Percentiles rank a stretch among this genome's conserved stretches.
Conservation (phyloP, 1,140 invertebrate genomes). For the Nebria ingens region DNA sequence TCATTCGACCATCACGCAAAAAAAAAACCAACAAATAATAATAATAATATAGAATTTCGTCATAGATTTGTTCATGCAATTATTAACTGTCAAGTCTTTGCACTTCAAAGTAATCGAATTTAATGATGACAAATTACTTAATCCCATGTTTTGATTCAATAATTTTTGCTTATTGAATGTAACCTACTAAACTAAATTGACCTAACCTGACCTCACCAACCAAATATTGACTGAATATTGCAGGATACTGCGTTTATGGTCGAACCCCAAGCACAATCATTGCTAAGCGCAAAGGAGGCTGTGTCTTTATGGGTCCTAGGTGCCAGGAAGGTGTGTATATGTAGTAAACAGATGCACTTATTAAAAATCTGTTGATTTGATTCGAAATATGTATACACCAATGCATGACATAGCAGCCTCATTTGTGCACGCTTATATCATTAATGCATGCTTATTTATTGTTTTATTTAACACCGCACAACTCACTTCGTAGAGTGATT, state of each 20-base stretch:
- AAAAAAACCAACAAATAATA: background rate
- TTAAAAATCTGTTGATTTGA: too few relatives aligned
- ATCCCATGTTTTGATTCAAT: background rate
- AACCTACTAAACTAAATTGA: background rate
- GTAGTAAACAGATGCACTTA: too few relatives aligned
- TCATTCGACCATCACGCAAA: background rate
- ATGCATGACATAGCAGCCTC: background rate
- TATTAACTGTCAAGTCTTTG: too few relatives aligned
- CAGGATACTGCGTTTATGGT: constrained; percentile 25
- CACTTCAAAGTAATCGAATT: too few relatives aligned
- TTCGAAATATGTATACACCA: background rate
- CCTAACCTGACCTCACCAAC: background rate
- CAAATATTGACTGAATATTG: constrained; percentile 45
- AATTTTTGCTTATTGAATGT: background rate
- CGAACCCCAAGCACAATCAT: constrained; percentile 43
- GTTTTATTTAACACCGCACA: too few relatives aligned
- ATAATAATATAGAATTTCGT: background rate
- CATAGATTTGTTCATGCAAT: too few relatives aligned
- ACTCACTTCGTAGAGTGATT: too few relatives aligned
- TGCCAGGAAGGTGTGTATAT: constrained; percentile 71
- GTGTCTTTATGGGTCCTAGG: constrained; percentile 81
- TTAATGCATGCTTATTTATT: too few relatives aligned
- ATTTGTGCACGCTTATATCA: background rate
- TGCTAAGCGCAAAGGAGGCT: constrained; percentile 80
- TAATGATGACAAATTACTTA: background rate